These are phyloP conservation scores for Tyto alba DNA, from an alignment of 2,113 vertebrate genomes.

Conservation along the genomic window DNA sequence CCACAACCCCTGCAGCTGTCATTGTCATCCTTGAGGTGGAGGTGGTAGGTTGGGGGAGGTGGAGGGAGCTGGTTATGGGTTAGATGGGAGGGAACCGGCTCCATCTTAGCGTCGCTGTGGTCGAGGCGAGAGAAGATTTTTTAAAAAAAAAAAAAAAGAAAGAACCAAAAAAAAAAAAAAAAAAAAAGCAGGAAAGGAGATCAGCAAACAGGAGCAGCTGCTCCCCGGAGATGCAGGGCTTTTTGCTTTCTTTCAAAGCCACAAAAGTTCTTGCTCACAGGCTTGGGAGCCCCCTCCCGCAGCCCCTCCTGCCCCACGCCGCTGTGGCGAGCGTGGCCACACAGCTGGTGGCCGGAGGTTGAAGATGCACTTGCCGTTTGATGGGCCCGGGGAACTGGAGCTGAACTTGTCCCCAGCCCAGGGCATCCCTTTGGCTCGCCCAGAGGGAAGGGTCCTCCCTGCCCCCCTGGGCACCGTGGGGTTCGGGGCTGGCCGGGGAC, in stretches of 20 bases:
- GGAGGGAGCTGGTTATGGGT: background rate
- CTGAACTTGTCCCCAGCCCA: background rate
- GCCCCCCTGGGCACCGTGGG: background rate
- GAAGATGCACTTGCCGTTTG: background rate
- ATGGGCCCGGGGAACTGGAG: background rate
- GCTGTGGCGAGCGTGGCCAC: rapidly evolving
- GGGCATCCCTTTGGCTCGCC: background rate
- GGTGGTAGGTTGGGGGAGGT: background rate
- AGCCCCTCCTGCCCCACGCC: background rate
- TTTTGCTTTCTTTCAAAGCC: background rate
- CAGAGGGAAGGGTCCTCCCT: rapidly evolving
- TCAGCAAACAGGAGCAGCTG: background rate
- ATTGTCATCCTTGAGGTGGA: slow-evolving; percentile 1
- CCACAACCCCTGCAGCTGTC: slow-evolving; percentile 44
- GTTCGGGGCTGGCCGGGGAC: background rate
- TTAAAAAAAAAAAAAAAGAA: background rate
- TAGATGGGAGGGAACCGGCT: background rate
- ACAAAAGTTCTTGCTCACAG: background rate
- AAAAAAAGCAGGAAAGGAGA: background rate
- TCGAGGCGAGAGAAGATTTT: background rate
- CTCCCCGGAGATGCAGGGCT: background rate
- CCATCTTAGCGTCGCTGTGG: background rate
- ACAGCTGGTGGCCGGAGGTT: background rate
- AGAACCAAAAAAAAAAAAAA: background rate
- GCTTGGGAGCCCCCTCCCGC: background rate